phyloP scores from a whole-genome alignment of 2,888 invertebrate genomes.

The Calameuta idolon region DNA sequence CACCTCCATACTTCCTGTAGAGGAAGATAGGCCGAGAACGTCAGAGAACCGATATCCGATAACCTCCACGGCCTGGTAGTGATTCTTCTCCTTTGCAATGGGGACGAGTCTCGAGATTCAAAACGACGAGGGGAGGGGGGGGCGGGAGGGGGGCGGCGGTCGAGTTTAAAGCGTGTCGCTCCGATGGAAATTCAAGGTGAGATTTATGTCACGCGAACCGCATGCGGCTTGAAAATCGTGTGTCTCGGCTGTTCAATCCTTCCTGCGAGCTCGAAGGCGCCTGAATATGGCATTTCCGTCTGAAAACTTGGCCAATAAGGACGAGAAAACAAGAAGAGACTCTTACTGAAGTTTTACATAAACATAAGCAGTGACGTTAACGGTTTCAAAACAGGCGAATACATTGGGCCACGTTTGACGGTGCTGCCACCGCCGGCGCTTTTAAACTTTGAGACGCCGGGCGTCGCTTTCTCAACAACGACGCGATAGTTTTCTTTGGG shows the following conservation, averaged over 20 bases:
- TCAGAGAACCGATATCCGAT: neutral
- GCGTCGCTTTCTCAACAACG: neutral
- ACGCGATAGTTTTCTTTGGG: neutral
- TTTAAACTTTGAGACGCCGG: neutral
- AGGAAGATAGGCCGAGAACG: neutral
- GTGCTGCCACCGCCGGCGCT: constrained; percentile 3
- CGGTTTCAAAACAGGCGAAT: constrained; percentile 53
- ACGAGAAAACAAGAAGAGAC: constrained; percentile 54
- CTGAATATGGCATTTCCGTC: constrained; percentile 48
- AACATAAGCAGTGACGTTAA: constrained; percentile 51
- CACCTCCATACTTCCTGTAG: neutral
- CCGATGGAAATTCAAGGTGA: constrained; percentile 3
- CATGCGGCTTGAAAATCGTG: neutral
- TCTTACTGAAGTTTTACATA: constrained; percentile 29
- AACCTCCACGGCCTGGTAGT: neutral
- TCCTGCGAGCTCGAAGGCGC: constrained; percentile 47
- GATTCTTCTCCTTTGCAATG: neutral
- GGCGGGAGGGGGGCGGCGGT: neutral
- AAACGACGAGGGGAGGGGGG: neutral
- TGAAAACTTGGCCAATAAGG: constrained; percentile 58
- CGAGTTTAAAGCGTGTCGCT: constrained; percentile 1
- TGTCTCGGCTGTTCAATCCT: neutral
- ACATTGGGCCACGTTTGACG: constrained; percentile 36
- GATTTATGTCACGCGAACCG: neutral
- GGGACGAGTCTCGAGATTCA: neutral